These are phyloP conservation scores for Lepidonotus clava DNA, from an alignment of 2,888 invertebrate species.

Conservation along the genomic window DNA sequence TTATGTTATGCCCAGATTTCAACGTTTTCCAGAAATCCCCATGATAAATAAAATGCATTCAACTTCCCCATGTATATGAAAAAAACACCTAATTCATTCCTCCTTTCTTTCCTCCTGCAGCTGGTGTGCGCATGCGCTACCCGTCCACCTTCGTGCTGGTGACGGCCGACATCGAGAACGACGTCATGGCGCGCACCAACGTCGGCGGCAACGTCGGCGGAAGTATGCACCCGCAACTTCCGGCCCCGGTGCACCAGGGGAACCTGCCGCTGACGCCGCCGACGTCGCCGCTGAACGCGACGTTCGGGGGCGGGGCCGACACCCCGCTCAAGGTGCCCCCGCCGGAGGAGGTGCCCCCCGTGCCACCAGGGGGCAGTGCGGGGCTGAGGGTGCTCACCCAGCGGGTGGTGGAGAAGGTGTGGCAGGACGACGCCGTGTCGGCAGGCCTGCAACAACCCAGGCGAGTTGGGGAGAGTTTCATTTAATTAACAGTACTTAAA, in stretches of 20 bases:
- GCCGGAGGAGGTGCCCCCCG: conserved; percentile 1
- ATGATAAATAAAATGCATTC: too few relatives aligned
- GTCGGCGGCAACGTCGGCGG: not conserved
- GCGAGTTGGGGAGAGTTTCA: conserved; percentile 3
- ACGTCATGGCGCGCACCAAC: conserved; percentile 58
- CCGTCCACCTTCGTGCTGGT: conserved; percentile 95
- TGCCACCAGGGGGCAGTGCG: not conserved
- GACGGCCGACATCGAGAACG: conserved; percentile 75
- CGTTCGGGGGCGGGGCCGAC: conserved; percentile 58
- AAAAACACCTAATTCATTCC: too few relatives aligned
- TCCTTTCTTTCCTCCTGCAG: conserved; percentile 82
- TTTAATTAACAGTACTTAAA: too few relatives aligned
- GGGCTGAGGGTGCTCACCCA: conserved; percentile 63
- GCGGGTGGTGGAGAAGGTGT: conserved; percentile 81
- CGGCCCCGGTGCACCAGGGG: conserved; percentile 63
- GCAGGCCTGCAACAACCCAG: not conserved
- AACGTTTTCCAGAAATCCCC: too few relatives aligned
- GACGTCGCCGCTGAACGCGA: conserved; percentile 73
- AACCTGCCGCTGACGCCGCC: conserved; percentile 73
- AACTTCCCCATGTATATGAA: too few relatives aligned
- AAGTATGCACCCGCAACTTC: conserved; percentile 56
- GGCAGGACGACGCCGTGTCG: conserved; percentile 86
- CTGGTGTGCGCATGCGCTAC: conserved; percentile 96
- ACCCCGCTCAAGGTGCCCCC: conserved; percentile 65
- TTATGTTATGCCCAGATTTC: too few relatives aligned